Conservation (phyloP, 2,888 invertebrate species). For the Podabrus alpinus region DNA sequence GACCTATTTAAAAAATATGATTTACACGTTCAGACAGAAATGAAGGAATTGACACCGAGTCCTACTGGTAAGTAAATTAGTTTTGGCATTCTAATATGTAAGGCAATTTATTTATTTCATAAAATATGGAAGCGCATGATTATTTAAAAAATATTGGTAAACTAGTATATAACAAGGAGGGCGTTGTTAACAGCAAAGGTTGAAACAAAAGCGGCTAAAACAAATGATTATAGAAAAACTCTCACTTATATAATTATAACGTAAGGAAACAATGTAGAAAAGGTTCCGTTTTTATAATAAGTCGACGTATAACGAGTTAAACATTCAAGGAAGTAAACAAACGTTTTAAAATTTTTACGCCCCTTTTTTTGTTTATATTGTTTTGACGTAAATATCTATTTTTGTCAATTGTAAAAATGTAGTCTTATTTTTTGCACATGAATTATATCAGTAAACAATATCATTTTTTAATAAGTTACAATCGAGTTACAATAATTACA, state of each 20-base stretch:
- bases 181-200: background rate
- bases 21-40: slow-evolving; percentile 69
- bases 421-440: too few species aligned
- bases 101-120: background rate
- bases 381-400: too few species aligned
- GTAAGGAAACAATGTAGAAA: background rate
- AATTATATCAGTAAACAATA: too few species aligned
- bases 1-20: slow-evolving; percentile 69
- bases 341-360: background rate
- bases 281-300: background rate
- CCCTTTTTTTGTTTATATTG: too few species aligned
- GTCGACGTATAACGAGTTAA: background rate
- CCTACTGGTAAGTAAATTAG: slow-evolving; percentile 65
- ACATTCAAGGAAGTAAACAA: background rate
- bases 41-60: slow-evolving; percentile 76
- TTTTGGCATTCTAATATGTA: background rate
- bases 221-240: background rate
- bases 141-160: background rate
- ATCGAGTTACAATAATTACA: too few species aligned
- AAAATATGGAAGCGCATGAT: background rate
- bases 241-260: background rate
- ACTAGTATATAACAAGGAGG: background rate
- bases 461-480: too few species aligned
- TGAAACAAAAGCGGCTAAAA: too few species aligned
- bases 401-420: too few species aligned